Base-by-base conservation (phyloP, 2,888 invertebrate species). In the Cabera pusaria region DNA sequence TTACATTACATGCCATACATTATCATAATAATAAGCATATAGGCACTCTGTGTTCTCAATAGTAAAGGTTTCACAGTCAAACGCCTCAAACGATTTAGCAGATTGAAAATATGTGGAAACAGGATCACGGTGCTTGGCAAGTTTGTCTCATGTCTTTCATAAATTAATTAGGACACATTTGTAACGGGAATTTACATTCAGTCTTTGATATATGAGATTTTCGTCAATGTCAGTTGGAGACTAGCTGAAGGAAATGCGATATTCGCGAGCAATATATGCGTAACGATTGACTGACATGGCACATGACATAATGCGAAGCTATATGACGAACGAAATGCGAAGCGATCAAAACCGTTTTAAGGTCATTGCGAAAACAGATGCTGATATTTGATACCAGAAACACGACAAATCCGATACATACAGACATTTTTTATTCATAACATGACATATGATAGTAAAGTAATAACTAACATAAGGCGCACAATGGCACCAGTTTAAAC, bases 131-230 rank as follows among this genome's bases (percentile, higher is more conserved):
- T n/a, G n/a, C n/a, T n/a, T n/a, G n/a, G n/a, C n/a, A n/a, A n/a
- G n/a, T n/a, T n/a, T n/a, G n/a, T n/a, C n/a, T n/a, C n/a, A n/a
- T n/a, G n/a, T n/a, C n/a, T n/a, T n/a, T n/a, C n/a, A n/a, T n/a
- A 36, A 29, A 29, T 41, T 35, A 36, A 42, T 35, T 36, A 36
- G 35, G 41, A 26, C 41, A 26, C 18, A 31, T 24, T 34, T 22
- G 41, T 44, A 29, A 40, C 19, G 23, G 32, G 36, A 45, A 45
- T 52, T 44, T 42, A 38, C 39, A 33, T 33, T 32, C 51, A 28
- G 46, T 42, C 49, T 65, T 64, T 70, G 69, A 70, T 64, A 72
- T 59, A 57, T 49, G 64, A 75, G 57, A 66, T 56, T 60, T 57
- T 59, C 46, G 53, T 56, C 64, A 67, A 66, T 66, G 64, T 57